phyloP scores from a whole-genome alignment of 2,888 invertebrate species.

The Glomeris marginata region DNA sequence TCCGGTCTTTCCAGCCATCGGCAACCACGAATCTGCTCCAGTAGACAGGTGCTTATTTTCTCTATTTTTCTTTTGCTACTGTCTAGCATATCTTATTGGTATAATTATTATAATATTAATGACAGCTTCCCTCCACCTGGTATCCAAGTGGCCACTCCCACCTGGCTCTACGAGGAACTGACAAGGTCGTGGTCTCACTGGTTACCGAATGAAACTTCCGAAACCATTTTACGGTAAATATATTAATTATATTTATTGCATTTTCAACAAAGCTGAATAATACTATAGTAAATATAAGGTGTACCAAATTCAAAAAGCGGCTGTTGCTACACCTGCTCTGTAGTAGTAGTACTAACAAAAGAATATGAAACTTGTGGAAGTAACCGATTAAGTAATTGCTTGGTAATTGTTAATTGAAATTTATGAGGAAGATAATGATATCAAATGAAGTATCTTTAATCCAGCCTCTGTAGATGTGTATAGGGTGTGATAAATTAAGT shows the following conservation, averaged over 20 bases:
- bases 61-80: not conserved
- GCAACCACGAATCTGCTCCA: conserved; percentile 92
- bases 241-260: not conserved
- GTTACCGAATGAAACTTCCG: conserved; percentile 23
- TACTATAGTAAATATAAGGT: too few relatives aligned
- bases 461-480: too few relatives aligned
- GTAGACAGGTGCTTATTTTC: conserved; percentile 62
- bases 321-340: too few relatives aligned
- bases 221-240: conserved; percentile 5
- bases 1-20: conserved; percentile 85
- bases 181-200: conserved; percentile 28
- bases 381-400: not conserved
- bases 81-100: not conserved
- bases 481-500: too few relatives aligned
- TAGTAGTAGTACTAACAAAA: too few relatives aligned
- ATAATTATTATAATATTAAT: not conserved
- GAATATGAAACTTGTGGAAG: too few relatives aligned
- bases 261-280: too few relatives aligned
- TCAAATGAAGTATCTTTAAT: too few relatives aligned
- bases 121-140: conserved; percentile 12
- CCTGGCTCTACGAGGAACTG: conserved; percentile 30
- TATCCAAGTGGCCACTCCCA: conserved; percentile 1
- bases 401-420: not conserved
- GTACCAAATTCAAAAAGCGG: too few relatives aligned
- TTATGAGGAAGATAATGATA: not conserved